Percentiles rank a stretch among this genome's conserved stretches.
phyloP scores from a whole-genome alignment of 2,888 invertebrate species.

The Cerastoderma edule region DNA sequence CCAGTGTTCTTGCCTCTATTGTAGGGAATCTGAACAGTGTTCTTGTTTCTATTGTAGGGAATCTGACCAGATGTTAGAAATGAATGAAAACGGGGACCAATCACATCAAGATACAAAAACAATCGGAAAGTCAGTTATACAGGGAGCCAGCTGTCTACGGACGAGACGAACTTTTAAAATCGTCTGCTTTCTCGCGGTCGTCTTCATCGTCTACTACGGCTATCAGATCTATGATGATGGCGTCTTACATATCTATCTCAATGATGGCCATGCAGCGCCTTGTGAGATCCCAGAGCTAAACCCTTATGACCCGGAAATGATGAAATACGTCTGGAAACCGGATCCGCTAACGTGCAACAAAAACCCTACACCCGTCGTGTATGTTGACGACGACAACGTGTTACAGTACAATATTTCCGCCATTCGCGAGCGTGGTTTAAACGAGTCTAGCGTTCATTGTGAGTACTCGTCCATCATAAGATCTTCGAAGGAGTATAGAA shows the following conservation, averaged over 20 bases:
- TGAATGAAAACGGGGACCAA: not conserved
- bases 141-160: not conserved
- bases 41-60: not conserved
- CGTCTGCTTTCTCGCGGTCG: not conserved
- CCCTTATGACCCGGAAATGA: slow-evolving; percentile 30
- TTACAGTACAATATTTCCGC: slow-evolving; percentile 36
- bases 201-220: slow-evolving; percentile 10
- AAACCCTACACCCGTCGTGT: slow-evolving; percentile 20
- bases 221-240: slow-evolving; percentile 27
- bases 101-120: not conserved
- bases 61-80: not conserved
- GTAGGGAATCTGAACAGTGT: not conserved
- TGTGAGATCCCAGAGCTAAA: slow-evolving; percentile 32
- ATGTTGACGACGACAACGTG: slow-evolving; percentile 37
- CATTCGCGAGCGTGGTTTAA: not conserved
- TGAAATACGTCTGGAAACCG: slow-evolving; percentile 22
- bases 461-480: slow-evolving; percentile 17
- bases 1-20: not conserved
- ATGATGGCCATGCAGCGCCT: slow-evolving; percentile 14
- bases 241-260: not conserved
- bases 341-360: slow-evolving; percentile 33
- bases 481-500: not conserved
- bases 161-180: slow-evolving; percentile 8
- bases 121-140: not conserved
- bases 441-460: slow-evolving; percentile 12